A percentile compares a stretch with the other conserved stretches of the same genome.
Conservation (phyloP, 1,140 invertebrate species). For the Chelonus insularis region DNA sequence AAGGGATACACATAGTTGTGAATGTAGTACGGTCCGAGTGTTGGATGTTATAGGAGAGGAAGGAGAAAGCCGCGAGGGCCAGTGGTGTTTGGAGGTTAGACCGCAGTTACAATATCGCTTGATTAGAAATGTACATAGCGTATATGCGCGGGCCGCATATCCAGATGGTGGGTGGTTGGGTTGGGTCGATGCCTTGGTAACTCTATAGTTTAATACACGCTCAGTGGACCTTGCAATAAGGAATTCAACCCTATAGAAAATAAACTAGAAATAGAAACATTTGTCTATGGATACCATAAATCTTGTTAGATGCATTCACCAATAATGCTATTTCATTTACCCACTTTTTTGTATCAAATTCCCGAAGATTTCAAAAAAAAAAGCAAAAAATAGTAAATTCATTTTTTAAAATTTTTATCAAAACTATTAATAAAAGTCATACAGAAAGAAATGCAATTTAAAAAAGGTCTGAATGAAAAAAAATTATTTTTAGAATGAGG, state of each 20-base stretch:
- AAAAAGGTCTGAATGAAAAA: too few relatives aligned
- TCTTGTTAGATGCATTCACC: too few relatives aligned
- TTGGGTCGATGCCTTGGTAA: constrained; percentile 57
- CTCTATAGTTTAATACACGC: constrained; percentile 59
- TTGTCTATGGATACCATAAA: too few relatives aligned
- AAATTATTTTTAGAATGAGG: too few relatives aligned
- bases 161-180: constrained; percentile 53
- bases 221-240: constrained; percentile 59
- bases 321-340: too few relatives aligned
- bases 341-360: too few relatives aligned
- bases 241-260: constrained; percentile 43
- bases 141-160: constrained; percentile 54
- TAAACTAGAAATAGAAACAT: background rate
- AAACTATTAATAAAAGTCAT: too few relatives aligned
- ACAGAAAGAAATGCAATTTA: too few relatives aligned
- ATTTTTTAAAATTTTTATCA: too few relatives aligned
- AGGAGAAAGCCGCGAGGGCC: constrained; percentile 29
- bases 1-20: constrained; percentile 6
- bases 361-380: too few relatives aligned
- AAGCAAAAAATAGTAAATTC: too few relatives aligned
- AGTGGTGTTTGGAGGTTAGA: constrained; percentile 59
- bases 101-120: constrained; percentile 63
- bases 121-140: constrained; percentile 63
- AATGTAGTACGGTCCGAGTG: constrained; percentile 15
- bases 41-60: constrained; percentile 1